Evolutionary conservation across 2,797 vertebrate species (phyloP).

Genomic region (Sebastolobus altivelis): DNA sequence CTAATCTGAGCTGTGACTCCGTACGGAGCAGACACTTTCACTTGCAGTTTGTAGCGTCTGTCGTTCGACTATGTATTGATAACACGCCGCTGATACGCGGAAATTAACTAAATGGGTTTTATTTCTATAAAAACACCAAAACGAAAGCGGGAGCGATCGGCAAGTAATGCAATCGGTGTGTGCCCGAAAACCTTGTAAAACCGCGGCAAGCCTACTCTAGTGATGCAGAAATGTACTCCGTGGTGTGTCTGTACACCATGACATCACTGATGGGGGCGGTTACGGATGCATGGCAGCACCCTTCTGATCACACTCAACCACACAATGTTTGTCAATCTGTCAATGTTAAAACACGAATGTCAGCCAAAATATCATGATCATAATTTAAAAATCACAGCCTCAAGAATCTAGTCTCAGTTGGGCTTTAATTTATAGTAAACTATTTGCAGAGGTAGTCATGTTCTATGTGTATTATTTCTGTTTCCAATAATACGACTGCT

Average conservation of each 20-base stretch:
- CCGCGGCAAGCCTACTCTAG: neutral
- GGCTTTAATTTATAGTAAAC: constrained; percentile 5
- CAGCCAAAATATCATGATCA: neutral
- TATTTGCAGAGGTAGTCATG: neutral
- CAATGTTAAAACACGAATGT: neutral
- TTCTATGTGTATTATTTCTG: constrained; percentile 10
- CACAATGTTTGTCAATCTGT: neutral
- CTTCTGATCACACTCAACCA: neutral
- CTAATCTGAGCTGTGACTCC: too few relatives aligned
- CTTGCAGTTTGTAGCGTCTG: rapidly evolving
- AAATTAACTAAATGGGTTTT: too few relatives aligned
- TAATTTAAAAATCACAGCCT: neutral
- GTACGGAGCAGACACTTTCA: too few relatives aligned
- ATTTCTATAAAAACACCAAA: too few relatives aligned
- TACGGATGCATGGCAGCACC: neutral
- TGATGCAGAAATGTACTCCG: neutral
- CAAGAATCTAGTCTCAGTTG: neutral
- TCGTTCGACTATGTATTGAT: too few relatives aligned
- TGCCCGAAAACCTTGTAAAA: too few relatives aligned
- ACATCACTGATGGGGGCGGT: neutral
- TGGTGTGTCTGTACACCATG: neutral
- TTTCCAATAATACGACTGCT: constrained; percentile 17
- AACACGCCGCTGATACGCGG: too few relatives aligned
- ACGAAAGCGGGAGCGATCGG: too few relatives aligned
- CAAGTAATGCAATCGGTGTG: too few relatives aligned